Evolutionary conservation across 2,797 vertebrate genomes (phyloP), one percentile per base, ranked within the genome.

Genomic region (Sebastes ruberrimus): DNA sequence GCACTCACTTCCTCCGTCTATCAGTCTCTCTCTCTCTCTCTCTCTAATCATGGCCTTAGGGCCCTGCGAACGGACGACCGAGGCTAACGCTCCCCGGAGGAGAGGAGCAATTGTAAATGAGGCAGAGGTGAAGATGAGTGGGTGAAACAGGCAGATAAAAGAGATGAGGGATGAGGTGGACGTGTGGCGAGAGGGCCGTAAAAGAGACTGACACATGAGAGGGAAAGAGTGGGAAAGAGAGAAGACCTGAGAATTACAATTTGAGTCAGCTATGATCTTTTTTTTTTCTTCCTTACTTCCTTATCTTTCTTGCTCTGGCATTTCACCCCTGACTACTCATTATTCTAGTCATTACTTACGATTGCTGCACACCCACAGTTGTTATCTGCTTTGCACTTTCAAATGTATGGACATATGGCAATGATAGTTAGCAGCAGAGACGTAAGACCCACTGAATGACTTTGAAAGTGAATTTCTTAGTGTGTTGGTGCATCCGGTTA

Each of bases 101-200:
- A 93, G 66, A 78, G 78, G 76, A 87, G 84, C 82, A 64, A 86
- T 88, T 91, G 89, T 92, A 93, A 93, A 93, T 90, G 90, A 94
- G 88, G 89, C 86, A 82, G 87, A 93, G 92, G 94, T 92, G 90
- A 94, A 88, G 89, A 81, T 89, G 90, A 92, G 80, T 59, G 74
- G 85, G 84, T 87, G 90, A 92, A 93, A 87, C 88, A 83, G 84
- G 84, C 87, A 90, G 90, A 94, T 93, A 90, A 93, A 92, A 89
- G 86, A 81, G 77, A 87, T 80, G 88, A 89, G 67, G 84, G 81
- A 85, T 84, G 80, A 90, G 83, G 73, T 64, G 42, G 76, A 89
- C 61, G 78, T 89, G 89, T 76, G 78, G 84, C 13, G 52, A 82
- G 83, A 82, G 81, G 5, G 66, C 76, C 56, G 91, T 92, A 76